A percentile compares a stretch with the other conserved stretches of the same genome.
Conservation (phyloP, 2,113 vertebrate genomes). For the Clarias gariepinus region DNA sequence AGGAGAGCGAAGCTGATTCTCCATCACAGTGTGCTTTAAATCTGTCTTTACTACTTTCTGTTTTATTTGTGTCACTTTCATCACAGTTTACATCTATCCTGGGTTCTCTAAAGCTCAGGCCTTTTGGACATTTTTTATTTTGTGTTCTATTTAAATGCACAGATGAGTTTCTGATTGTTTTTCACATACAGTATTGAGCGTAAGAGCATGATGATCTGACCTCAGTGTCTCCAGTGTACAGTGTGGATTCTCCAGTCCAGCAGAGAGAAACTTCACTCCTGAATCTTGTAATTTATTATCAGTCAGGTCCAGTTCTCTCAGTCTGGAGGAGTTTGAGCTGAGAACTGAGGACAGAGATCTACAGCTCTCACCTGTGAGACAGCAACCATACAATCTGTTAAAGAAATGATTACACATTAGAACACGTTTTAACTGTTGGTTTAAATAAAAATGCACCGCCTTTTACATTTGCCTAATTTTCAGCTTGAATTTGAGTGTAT, state of each 20-base stretch:
- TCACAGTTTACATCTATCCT: too few relatives aligned
- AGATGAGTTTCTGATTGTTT: not conserved
- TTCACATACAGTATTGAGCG: not conserved
- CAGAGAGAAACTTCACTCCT: slow-evolving; percentile 8
- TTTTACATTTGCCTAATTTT: not conserved
- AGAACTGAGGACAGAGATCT: slow-evolving; percentile 63
- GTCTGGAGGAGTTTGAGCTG: not conserved
- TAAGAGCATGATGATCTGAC: not conserved
- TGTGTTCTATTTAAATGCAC: too few relatives aligned
- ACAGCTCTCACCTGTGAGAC: slow-evolving; percentile 9
- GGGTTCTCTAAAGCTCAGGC: too few relatives aligned
- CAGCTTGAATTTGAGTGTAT: not conserved
- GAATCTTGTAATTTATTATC: slow-evolving; percentile 1
- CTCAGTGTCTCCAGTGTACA: slow-evolving; percentile 18
- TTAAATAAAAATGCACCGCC: not conserved
- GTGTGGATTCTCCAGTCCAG: slow-evolving; percentile 10
- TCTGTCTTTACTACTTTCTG: too few relatives aligned
- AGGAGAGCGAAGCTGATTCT: too few relatives aligned
- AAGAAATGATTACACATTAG: not conserved
- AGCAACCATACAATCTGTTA: not conserved
- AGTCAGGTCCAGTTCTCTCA: slow-evolving; percentile 15
- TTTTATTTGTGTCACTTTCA: too few relatives aligned
- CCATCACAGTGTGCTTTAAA: too few relatives aligned
- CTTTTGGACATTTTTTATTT: too few relatives aligned
- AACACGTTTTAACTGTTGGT: not conserved